Conservation (phyloP, 1,140 invertebrate genomes). For the Drosophila novamexicana region DNA sequence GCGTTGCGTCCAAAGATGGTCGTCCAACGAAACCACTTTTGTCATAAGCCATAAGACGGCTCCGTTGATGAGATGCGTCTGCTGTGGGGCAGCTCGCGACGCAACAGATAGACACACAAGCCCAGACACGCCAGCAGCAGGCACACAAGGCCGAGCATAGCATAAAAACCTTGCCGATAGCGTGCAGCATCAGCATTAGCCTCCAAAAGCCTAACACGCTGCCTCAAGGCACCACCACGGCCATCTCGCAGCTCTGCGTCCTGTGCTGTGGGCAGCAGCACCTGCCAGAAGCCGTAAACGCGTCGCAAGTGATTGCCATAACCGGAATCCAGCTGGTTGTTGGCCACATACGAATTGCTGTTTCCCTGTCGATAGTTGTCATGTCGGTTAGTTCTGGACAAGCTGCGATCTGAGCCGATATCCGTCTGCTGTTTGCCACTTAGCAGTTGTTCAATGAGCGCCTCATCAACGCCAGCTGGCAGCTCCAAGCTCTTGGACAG, state of each 20-base stretch:
- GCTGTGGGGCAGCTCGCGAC: slow-evolving; percentile 50
- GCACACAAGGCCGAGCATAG: slow-evolving; percentile 70
- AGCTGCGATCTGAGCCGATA: slow-evolving; percentile 53
- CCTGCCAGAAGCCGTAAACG: slow-evolving; percentile 78
- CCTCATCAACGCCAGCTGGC: slow-evolving; percentile 32
- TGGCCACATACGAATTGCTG: slow-evolving; percentile 44
- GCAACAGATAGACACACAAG: slow-evolving; percentile 76
- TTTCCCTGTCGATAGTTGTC: slow-evolving; percentile 42
- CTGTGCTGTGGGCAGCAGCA: slow-evolving; percentile 60
- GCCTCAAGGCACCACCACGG: slow-evolving; percentile 35
- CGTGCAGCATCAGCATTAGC: slow-evolving; percentile 74
- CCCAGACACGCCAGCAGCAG: slow-evolving; percentile 72
- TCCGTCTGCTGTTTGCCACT: slow-evolving; percentile 26
- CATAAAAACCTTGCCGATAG: slow-evolving; percentile 82
- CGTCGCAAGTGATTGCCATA: slow-evolving; percentile 68
- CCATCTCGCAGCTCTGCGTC: slow-evolving; percentile 33
- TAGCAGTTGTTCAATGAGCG: slow-evolving; percentile 58
- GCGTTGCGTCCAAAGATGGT: slow-evolving; percentile 68
- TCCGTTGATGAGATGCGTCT: slow-evolving; percentile 39
- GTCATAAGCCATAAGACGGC: slow-evolving; percentile 77
- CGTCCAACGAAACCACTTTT: slow-evolving; percentile 81
- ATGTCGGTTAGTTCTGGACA: slow-evolving; percentile 64
- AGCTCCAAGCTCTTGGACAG: slow-evolving; percentile 32
- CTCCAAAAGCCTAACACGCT: slow-evolving; percentile 66
- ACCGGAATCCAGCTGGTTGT: slow-evolving; percentile 63